Evolutionary conservation across 2,888 invertebrate species (phyloP).

Genomic region (Calephelis perditalis): DNA sequence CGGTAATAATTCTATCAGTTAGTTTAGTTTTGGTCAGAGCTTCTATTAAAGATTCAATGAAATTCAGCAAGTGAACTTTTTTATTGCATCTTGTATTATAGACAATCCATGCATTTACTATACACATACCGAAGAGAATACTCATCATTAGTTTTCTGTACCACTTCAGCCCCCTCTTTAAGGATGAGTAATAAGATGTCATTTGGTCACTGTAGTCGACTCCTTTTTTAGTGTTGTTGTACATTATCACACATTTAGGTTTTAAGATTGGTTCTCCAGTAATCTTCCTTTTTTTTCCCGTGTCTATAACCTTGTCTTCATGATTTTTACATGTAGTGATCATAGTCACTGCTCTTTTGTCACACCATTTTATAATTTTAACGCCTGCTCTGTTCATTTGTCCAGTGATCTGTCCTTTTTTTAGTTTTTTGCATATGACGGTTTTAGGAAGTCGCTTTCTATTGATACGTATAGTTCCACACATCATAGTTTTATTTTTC

Average conservation of each 20-base stretch:
- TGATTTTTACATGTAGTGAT: slow-evolving; percentile 13
- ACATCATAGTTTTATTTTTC: slow-evolving; percentile 23
- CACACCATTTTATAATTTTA: slow-evolving; percentile 4
- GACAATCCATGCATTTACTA: slow-evolving; percentile 25
- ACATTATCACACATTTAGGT: slow-evolving; percentile 26
- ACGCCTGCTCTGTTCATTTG: too few species aligned
- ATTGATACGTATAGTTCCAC: slow-evolving; percentile 20
- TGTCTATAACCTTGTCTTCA: not conserved
- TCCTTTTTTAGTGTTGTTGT: slow-evolving; percentile 34
- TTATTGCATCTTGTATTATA: not conserved
- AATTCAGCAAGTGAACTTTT: not conserved
- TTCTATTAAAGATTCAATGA: not conserved
- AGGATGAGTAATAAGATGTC: slow-evolving; percentile 31
- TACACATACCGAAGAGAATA: slow-evolving; percentile 32
- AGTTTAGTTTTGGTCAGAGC: too few species aligned
- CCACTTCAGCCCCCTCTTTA: slow-evolving; percentile 33
- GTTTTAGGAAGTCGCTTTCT: slow-evolving; percentile 18
- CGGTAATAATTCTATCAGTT: too few species aligned
- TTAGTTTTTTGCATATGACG: not conserved
- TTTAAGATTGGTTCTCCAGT: not conserved
- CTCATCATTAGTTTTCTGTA: slow-evolving; percentile 33
- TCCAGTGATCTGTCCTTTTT: too few species aligned
- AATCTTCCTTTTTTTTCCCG: slow-evolving; percentile 3
- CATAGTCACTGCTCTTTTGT: slow-evolving; percentile 3
- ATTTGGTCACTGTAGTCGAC: slow-evolving; percentile 34